Evolutionary conservation across 64 coral and sea anemone species (phyloP).

Genomic region (Dendrophyllia cribrosa): DNA sequence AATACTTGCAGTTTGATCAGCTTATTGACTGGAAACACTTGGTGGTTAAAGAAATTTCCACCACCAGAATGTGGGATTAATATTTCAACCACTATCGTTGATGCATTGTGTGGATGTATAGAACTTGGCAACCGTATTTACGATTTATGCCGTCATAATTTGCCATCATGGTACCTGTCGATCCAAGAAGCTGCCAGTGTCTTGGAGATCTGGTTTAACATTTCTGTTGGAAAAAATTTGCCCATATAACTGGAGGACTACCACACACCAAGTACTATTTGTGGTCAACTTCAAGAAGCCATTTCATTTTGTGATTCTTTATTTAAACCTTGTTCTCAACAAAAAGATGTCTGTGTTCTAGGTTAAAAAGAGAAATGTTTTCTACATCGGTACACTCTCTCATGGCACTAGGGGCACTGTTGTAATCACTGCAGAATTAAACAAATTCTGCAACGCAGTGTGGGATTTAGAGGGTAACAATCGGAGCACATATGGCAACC

Average conservation of each 20-base stretch:
- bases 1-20: conserved; percentile 62
- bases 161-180: conserved; percentile 66
- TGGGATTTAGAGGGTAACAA: conserved; percentile 51
- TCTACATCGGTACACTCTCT: conserved; percentile 51
- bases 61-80: neutral
- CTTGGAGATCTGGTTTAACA: conserved; percentile 11
- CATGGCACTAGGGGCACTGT: conserved; percentile 36
- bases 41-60: neutral
- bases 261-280: conserved; percentile 51
- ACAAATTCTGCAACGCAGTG: conserved; percentile 32
- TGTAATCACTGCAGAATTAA: neutral
- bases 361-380: neutral
- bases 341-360: conserved; percentile 67
- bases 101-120: conserved; percentile 50
- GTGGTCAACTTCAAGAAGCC: conserved; percentile 23
- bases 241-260: conserved; percentile 60
- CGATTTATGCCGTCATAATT: conserved; percentile 60
- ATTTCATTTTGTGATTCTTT: too few species aligned
- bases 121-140: conserved; percentile 68
- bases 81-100: neutral
- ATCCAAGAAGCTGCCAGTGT: conserved; percentile 73
- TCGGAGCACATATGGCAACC: conserved; percentile 47
- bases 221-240: conserved; percentile 21
- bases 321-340: conserved; percentile 52
- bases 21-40: neutral